phyloP scores from a whole-genome alignment of 2,888 invertebrate species.

The Macropis europaea region DNA sequence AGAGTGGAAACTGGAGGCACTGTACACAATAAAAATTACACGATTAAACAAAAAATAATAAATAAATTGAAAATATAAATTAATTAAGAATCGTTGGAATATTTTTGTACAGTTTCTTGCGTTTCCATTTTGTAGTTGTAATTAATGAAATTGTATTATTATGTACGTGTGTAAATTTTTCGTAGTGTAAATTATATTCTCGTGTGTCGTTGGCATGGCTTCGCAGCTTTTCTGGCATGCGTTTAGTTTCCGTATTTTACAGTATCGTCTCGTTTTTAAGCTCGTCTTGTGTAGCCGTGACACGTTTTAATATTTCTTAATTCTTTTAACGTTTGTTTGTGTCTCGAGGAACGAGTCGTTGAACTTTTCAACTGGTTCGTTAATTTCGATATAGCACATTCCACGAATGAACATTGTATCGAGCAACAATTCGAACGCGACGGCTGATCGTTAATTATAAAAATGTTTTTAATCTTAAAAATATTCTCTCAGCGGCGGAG shows the following conservation, averaged over 20 bases:
- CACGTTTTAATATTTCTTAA: neutral
- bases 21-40: neutral
- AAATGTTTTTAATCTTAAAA: neutral
- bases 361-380: constrained; percentile 10
- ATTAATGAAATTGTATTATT: neutral
- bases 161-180: neutral
- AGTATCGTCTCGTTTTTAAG: neutral
- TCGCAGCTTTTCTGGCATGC: constrained; percentile 40
- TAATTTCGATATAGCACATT: neutral
- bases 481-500: neutral
- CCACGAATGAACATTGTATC: too few relatives aligned
- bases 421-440: too few relatives aligned
- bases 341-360: neutral
- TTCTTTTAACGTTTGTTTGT: neutral
- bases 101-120: neutral
- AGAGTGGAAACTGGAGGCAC: neutral
- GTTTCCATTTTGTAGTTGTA: neutral
- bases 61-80: neutral
- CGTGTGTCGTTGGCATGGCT: constrained; percentile 36
- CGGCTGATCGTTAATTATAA: too few relatives aligned
- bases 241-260: constrained; percentile 1
- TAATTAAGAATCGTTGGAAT: neutral
- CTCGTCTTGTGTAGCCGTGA: neutral
- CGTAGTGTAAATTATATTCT: constrained; percentile 17
- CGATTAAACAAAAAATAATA: neutral